A percentile compares a stretch with the other conserved stretches of the same genome.
Evolutionary conservation across 1,140 invertebrate genomes (phyloP).

Genomic region (Orius insidiosus): DNA sequence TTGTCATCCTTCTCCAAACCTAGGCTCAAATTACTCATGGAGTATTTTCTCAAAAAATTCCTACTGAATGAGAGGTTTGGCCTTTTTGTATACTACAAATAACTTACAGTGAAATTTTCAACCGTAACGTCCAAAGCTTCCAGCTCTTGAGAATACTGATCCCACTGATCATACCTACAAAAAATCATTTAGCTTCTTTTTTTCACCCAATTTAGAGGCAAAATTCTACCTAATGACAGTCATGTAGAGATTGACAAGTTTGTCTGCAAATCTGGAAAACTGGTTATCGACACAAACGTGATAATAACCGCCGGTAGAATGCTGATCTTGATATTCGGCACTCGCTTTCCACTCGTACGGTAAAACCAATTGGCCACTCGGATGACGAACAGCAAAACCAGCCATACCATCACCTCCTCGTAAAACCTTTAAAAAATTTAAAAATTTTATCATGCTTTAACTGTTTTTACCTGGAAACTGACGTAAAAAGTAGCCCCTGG

Average conservation of each 20-base stretch:
- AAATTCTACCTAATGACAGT: constrained; percentile 60
- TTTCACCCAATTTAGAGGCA: neutral
- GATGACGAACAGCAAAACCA: constrained; percentile 76
- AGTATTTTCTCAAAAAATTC: no score
- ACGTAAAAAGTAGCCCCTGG: constrained; percentile 83
- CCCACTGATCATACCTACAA: constrained; percentile 83
- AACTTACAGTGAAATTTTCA: constrained; percentile 70
- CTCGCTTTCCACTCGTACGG: constrained; percentile 77
- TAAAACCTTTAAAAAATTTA: constrained; percentile 38
- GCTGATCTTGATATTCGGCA: constrained; percentile 72
- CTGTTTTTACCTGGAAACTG: constrained; percentile 69
- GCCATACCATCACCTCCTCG: constrained; percentile 83
- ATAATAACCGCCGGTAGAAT: constrained; percentile 66
- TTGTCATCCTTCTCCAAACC: no score
- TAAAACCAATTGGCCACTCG: constrained; percentile 62
- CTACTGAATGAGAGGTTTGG: no score
- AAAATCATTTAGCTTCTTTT: constrained; percentile 20
- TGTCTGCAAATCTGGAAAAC: constrained; percentile 78
- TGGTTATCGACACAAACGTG: constrained; percentile 91
- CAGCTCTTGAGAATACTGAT: constrained; percentile 75
- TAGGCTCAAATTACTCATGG: no score
- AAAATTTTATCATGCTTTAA: no score
- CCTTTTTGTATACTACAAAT: no score
- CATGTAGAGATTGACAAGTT: constrained; percentile 83
- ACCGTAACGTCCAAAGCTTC: constrained; percentile 74